These are phyloP conservation scores for Andricus curvator DNA, from an alignment of 2,888 invertebrate genomes.

Conservation along the genomic window DNA sequence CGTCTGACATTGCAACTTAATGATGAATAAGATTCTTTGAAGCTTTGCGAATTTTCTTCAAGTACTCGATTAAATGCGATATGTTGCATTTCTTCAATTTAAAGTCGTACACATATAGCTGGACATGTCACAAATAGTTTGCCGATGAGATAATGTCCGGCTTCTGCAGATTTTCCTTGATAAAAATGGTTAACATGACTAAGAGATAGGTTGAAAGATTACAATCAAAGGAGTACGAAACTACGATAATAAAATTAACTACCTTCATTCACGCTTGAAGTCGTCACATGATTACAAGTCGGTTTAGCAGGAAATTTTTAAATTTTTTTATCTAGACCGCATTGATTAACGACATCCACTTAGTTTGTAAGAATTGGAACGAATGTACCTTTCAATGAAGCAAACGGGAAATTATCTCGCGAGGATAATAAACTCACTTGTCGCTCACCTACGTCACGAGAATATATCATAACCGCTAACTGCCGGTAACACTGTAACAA, in stretches of 20 bases:
- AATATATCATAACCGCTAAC: slow-evolving; percentile 33
- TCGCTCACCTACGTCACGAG: slow-evolving; percentile 31
- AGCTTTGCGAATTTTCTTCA: background rate
- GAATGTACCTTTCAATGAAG: slow-evolving; percentile 39
- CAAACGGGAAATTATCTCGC: slow-evolving; percentile 39
- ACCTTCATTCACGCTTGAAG: slow-evolving; percentile 9
- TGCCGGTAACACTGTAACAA: slow-evolving; percentile 25
- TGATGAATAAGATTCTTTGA: background rate
- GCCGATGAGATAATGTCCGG: background rate
- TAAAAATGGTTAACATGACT: background rate
- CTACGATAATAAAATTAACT: slow-evolving; percentile 7
- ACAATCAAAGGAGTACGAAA: slow-evolving; percentile 1
- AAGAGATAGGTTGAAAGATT: slow-evolving; percentile 8
- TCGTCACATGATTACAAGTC: slow-evolving; percentile 1
- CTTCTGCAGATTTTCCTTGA: background rate
- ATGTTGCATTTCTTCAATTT: background rate
- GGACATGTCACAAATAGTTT: background rate
- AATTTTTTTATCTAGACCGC: background rate
- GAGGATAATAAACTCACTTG: slow-evolving; percentile 37
- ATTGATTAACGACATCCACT: slow-evolving; percentile 37
- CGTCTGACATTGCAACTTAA: background rate
- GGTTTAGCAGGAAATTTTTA: background rate
- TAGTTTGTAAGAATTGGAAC: slow-evolving; percentile 20
- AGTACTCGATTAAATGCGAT: background rate
- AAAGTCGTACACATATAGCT: background rate